Percentiles rank a stretch among this genome's conserved stretches.
These are phyloP conservation scores for Dicentrarchus labrax DNA, from an alignment of 2,113 vertebrate species.

Conservation along the genomic window DNA sequence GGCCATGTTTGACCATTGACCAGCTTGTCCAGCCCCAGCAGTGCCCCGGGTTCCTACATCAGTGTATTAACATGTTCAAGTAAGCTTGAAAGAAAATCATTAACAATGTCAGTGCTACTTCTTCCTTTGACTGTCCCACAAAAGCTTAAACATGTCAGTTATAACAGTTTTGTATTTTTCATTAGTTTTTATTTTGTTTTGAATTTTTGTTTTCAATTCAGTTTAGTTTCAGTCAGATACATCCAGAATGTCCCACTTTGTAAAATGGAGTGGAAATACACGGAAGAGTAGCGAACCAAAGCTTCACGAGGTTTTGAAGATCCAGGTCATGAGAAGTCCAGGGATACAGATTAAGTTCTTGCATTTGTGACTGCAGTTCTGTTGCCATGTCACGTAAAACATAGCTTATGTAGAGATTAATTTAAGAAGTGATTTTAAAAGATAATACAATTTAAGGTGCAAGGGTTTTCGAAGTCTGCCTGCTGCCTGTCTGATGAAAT, in stretches of 20 bases:
- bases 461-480: background rate
- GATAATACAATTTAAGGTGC: background rate
- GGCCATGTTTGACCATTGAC: background rate
- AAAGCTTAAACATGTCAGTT: background rate
- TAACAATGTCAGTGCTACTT: background rate
- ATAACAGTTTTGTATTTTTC: no score
- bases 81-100: background rate
- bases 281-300: background rate
- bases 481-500: background rate
- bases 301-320: no score
- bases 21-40: background rate
- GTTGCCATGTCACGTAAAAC: background rate
- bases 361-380: background rate
- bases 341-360: background rate
- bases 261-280: background rate
- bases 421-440: background rate
- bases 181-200: no score
- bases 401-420: background rate
- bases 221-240: no score
- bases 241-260: background rate
- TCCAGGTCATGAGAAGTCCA: background rate
- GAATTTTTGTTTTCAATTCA: no score
- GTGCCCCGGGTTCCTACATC: background rate
- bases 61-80: background rate
- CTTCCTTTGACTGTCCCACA: background rate